phyloP scores from a whole-genome alignment of 2,888 invertebrate genomes.

The Melanophora roralis region DNA sequence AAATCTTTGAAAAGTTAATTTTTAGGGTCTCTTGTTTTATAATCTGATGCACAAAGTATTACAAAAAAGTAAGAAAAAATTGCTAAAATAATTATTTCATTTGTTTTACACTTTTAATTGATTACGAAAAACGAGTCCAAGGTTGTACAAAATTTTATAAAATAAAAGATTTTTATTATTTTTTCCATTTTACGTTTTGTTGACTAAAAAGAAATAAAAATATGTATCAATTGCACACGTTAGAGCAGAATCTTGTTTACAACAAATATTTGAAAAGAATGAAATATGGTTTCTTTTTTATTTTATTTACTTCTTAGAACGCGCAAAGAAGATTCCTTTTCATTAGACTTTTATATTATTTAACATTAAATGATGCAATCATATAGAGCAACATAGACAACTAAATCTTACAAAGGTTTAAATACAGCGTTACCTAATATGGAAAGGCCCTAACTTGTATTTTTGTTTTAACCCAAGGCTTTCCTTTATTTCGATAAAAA shows the following conservation, averaged over 20 bases:
- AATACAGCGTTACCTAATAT: no score
- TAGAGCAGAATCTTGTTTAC: slow-evolving; percentile 11
- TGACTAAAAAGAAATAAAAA: background rate
- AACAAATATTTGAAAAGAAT: slow-evolving; percentile 24
- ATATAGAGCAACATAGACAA: background rate
- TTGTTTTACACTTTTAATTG: background rate
- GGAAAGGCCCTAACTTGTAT: no score
- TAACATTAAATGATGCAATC: background rate
- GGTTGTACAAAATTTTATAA: no score
- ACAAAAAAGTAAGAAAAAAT: no score
- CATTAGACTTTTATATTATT: slow-evolving; percentile 36
- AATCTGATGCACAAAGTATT: no score
- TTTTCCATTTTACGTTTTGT: background rate
- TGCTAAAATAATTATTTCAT: no score
- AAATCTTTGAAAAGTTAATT: no score
- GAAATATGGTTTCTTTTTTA: background rate
- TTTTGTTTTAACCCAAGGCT: no score
- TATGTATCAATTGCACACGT: slow-evolving; percentile 14
- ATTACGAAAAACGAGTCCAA: slow-evolving; percentile 31
- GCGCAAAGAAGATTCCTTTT: slow-evolving; percentile 19
- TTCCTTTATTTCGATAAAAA: no score
- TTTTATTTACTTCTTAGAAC: background rate
- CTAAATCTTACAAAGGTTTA: background rate
- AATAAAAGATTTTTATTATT: no score
- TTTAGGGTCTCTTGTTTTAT: no score